phyloP scores from a whole-genome alignment of 2,113 vertebrate genomes.

The Chrysemys picta region DNA sequence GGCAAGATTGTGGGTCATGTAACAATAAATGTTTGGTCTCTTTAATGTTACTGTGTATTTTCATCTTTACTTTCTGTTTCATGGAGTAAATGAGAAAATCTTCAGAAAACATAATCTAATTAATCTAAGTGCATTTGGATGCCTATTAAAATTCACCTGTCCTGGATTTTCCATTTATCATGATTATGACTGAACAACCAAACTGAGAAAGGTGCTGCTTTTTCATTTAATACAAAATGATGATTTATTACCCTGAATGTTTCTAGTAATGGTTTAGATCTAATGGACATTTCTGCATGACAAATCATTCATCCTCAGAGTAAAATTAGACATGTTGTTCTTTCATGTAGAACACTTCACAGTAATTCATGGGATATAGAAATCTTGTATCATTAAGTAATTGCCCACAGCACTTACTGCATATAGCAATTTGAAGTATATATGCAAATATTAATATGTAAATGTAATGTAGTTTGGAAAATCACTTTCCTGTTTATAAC shows the following conservation, averaged over 20 bases:
- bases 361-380: slow-evolving; percentile 28
- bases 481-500: not conserved
- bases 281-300: slow-evolving; percentile 76
- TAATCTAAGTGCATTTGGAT: slow-evolving; percentile 79
- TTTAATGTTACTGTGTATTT: not conserved
- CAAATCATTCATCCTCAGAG: slow-evolving; percentile 64
- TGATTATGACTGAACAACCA: slow-evolving; percentile 77
- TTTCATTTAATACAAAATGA: slow-evolving; percentile 75
- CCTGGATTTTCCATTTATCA: slow-evolving; percentile 81
- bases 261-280: slow-evolving; percentile 72
- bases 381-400: slow-evolving; percentile 31
- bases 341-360: slow-evolving; percentile 65
- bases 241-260: slow-evolving; percentile 79
- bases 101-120: slow-evolving; percentile 79
- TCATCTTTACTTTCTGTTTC: slow-evolving; percentile 55
- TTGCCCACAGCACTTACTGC: slow-evolving; percentile 1
- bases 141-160: slow-evolving; percentile 84
- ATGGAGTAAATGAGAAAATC: slow-evolving; percentile 58
- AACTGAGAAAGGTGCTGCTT: slow-evolving; percentile 74
- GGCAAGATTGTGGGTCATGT: not conserved
- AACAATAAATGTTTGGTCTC: not conserved
- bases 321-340: slow-evolving; percentile 73
- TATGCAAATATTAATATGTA: not conserved
- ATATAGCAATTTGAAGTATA: not conserved
- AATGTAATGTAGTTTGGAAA: not conserved